Evolutionary conservation across 1,140 invertebrate genomes (phyloP).

Genomic region (Elysia chlorotica): DNA sequence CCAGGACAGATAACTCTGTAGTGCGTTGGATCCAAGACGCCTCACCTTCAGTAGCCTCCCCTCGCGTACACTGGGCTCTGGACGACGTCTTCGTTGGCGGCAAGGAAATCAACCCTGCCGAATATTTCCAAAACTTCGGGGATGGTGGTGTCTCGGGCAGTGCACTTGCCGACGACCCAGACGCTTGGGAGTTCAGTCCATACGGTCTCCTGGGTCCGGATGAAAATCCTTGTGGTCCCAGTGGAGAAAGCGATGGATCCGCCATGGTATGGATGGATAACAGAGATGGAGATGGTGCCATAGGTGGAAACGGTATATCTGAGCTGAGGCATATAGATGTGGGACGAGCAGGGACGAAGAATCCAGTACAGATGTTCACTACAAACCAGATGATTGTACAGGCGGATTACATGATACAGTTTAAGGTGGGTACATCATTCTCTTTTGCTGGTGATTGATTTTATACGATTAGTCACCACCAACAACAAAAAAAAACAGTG

Average conservation of each 20-base stretch:
- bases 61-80: conserved; percentile 58
- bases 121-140: conserved; percentile 58
- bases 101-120: conserved; percentile 60
- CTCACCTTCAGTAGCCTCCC: conserved; percentile 32
- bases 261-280: conserved; percentile 47
- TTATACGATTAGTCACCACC: no score
- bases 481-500: no score
- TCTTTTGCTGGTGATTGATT: no score
- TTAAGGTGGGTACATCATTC: conserved; percentile 54
- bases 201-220: conserved; percentile 46
- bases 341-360: no score
- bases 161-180: conserved; percentile 32
- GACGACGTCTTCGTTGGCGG: conserved; percentile 64
- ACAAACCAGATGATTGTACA: conserved; percentile 62
- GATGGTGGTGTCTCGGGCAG: conserved; percentile 25
- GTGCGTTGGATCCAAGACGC: conserved; percentile 60
- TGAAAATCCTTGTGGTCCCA: no score
- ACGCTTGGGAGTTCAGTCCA: conserved; percentile 59
- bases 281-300: no score
- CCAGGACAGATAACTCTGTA: conserved; percentile 53
- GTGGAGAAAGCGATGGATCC: conserved; percentile 34
- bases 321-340: no score
- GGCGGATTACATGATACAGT: conserved; percentile 58
- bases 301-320: no score
- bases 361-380: conserved; percentile 48